phyloP scores from a whole-genome alignment of 2,797 vertebrate genomes.

The Chaetodon trifasciatus region DNA sequence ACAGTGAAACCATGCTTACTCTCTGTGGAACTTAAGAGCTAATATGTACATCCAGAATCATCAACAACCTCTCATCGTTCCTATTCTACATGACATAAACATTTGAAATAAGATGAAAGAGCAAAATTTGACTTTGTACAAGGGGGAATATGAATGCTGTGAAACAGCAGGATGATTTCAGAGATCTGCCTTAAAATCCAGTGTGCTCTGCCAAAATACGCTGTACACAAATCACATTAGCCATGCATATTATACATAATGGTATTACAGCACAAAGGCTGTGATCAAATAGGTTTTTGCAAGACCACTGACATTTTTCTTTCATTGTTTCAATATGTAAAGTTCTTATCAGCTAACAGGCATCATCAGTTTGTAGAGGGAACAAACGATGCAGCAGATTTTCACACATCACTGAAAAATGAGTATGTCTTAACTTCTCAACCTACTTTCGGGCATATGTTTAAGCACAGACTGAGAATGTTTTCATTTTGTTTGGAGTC shows the following conservation, averaged over 20 bases:
- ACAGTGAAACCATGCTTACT: background rate
- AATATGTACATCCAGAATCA: background rate
- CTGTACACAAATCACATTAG: constrained; percentile 7
- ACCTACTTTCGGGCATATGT: background rate
- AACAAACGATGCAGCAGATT: constrained; percentile 8
- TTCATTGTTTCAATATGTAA: background rate
- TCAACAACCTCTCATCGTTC: background rate
- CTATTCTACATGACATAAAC: background rate
- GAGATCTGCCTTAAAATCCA: background rate
- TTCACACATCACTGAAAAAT: background rate
- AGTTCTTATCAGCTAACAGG: background rate
- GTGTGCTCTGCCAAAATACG: constrained; percentile 25
- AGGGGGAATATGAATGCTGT: background rate
- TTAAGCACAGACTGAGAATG: background rate
- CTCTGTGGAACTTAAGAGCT: background rate
- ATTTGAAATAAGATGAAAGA: background rate
- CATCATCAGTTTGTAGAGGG: background rate
- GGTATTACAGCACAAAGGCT: constrained; percentile 12
- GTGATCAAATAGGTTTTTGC: constrained; percentile 9
- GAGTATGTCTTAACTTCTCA: background rate
- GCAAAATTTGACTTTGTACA: background rate
- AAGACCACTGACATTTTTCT: background rate
- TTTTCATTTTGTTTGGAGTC: background rate
- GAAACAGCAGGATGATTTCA: constrained; percentile 24
- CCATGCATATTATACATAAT: constrained; percentile 18